phyloP scores from a whole-genome alignment of 2,113 vertebrate species.

The Dolichotis patagonum region DNA sequence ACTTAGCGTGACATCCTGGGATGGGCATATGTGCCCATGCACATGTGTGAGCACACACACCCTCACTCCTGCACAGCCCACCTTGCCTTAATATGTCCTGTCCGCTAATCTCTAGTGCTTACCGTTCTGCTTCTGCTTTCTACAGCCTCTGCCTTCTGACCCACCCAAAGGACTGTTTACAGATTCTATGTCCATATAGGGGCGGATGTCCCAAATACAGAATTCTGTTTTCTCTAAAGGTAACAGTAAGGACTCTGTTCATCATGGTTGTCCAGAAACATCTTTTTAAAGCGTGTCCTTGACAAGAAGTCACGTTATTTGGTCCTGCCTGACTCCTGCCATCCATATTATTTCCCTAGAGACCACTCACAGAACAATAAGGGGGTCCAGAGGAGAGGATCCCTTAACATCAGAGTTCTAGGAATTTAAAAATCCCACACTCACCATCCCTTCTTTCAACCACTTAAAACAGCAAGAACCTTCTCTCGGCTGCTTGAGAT shows the following conservation, averaged over 20 bases:
- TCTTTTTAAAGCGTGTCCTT: neutral
- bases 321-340: no score
- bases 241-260: neutral
- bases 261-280: neutral
- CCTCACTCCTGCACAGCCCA: no score
- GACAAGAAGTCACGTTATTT: neutral
- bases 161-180: neutral
- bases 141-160: neutral
- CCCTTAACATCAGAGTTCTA: neutral
- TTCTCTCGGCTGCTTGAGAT: no score
- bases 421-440: neutral
- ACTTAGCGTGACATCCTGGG: no score
- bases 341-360: neutral
- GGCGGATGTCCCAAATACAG: neutral
- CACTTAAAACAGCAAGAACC: neutral
- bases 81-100: fast-evolving
- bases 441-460: neutral
- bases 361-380: neutral
- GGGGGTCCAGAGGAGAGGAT: neutral
- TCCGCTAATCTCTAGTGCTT: neutral
- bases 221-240: neutral
- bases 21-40: fast-evolving
- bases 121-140: neutral
- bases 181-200: neutral
- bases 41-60: no score